Evolutionary conservation across 2,797 vertebrate species (phyloP), one percentile per base, ranked within the genome.

Genomic region (Takifugu ocellatus): DNA sequence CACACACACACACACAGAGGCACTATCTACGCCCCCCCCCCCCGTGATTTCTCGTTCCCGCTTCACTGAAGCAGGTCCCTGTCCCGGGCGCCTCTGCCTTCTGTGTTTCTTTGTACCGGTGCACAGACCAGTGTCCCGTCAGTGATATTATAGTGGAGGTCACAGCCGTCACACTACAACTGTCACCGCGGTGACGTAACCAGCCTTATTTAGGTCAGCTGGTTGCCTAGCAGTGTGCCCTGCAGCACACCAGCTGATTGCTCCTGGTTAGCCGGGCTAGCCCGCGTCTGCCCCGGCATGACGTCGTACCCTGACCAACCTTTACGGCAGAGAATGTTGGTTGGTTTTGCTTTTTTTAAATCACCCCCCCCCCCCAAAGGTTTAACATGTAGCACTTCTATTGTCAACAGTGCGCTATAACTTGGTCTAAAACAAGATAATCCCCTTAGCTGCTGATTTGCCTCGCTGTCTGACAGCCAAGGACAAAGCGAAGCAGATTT

Each of bases 131-230:
- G 49, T 36, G 51, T 77, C 63, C 47, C 29, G 53, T 78, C 63
- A 25, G 39, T 86, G 84, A 83, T 73, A 69, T 80, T 78, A 78
- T 64, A 73, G 75, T 74, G 68, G 78, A 87, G 84, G 82, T 88
- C 84, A 82, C 57, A 69, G 66, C 80, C 78, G 81, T 81, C 78
- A 74, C 72, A 66, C 73, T 67, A 85, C 84, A 66, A 84, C 77
- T 81, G 81, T 76, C 80, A 72, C 77, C 82, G 56, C 49, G 51
- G 68, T 88, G 88, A 89, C 72, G 75, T 83, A 88, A 87, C 61
- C 59, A 65, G 16, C 78, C 83, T 77, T 88, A 89, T 90, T 87
- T 90, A 88, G 88, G 88, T 90, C 88, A 90, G 76, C 79, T 77
- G 83, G 87, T 89, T 87, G 86, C 84, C 78, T 89, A 90, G 86